Base-by-base conservation (phyloP, 2,113 vertebrate species). In the Scomber scombrus region DNA sequence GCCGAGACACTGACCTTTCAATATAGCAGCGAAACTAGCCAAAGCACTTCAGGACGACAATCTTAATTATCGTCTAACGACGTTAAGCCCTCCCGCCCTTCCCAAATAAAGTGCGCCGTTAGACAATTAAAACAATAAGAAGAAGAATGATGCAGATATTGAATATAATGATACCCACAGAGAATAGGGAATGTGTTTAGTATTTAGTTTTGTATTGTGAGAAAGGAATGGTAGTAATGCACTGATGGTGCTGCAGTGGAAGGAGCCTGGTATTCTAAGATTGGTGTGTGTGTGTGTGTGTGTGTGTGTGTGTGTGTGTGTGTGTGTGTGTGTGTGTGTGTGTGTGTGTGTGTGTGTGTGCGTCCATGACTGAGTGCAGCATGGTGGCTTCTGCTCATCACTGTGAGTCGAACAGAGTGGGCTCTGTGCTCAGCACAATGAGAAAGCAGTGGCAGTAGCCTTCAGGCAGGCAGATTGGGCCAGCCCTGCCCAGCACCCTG, bases 21-120 rank as follows among this genome's bases (percentile, higher is more conserved):
- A 81, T 85, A 72, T 45, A 86, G 89, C 81, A 47, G 80, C 54
- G 1, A 61, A 89, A 90, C 87, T 88, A 86, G 90, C 82, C 49
- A 34, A 85, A 82, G 76, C 90, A 92, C 92, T 92, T 92, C 81
- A 90, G 88, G 84, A 91, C 29, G 81, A 91, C 91, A 89, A 86
- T 94, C 85, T 91, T 92, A 93, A 95, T 94, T 93, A 93, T 82
- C 71, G 78, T 93, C 92, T 82, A 78, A 91, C 89, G 83, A 89
- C 75, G 76, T 88, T 89, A 75, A 71, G 80, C 74, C 74, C 46
- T 51, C 78, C 82, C 49, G 50, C 70, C 74, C 51, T 80, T 12
- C 71, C 68, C 18, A 47, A 89, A 91, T 91, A 88, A 93, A 92
- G 78, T 82, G 83, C 51, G 46, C 58, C 57, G 21, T 89, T 82